These are phyloP conservation scores for Lutjanus campechanus DNA, from an alignment of 2,797 vertebrate species.

Conservation along the genomic window DNA sequence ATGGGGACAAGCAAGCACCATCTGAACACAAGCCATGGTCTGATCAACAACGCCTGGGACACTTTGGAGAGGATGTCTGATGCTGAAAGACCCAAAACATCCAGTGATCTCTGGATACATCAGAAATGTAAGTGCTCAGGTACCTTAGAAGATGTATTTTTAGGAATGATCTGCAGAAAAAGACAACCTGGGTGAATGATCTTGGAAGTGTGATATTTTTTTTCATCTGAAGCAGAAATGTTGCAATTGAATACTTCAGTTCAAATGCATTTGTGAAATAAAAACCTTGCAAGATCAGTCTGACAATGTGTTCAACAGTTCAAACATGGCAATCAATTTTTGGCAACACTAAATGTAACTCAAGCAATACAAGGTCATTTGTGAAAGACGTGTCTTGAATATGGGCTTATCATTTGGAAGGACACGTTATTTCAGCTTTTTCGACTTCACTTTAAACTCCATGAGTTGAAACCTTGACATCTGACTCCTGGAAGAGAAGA, in stretches of 20 bases:
- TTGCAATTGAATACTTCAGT: not conserved
- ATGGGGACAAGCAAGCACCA: no score
- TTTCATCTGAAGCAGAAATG: not conserved
- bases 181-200: not conserved
- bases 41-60: no score
- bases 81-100: no score
- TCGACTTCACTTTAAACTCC: not conserved
- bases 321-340: not conserved
- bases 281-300: not conserved
- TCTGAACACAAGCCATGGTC: no score
- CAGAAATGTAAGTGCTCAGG: no score
- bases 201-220: not conserved
- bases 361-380: constrained; percentile 7
- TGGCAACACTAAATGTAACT: not conserved
- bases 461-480: not conserved
- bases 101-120: no score
- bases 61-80: no score
- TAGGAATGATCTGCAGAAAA: not conserved
- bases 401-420: not conserved
- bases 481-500: not conserved
- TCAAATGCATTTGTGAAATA: not conserved
- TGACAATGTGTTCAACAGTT: not conserved
- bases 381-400: not conserved
- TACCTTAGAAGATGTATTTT: no score
- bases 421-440: not conserved